Evolutionary conservation across 1,140 invertebrate species (phyloP), one percentile per base, ranked within the genome.

Genomic region (Propsilocerus akamusi): DNA sequence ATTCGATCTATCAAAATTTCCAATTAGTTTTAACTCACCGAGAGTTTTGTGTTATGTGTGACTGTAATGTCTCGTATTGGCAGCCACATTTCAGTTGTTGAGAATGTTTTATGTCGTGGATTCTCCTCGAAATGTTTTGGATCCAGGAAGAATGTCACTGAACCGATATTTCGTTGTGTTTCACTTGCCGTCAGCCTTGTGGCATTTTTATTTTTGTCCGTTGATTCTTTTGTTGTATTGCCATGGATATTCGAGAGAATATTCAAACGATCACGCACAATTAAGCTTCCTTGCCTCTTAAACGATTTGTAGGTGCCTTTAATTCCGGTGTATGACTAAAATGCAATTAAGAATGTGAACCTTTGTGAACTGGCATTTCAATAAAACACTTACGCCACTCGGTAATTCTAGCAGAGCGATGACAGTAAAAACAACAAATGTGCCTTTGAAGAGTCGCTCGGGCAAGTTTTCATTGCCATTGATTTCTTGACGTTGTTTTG

Each of bases 81-180:
- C 56, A 78, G 72, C 81, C 81, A 85, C 56, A 83, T 71, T 59
- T 85, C 81, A 8, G 80, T 80, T n/a, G 80, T 83, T 4, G 74
- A 72, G 47, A 77, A 74, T 34, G 74, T 66, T 28, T 72, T 68
- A 56, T 75, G 77, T 37, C 68, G 68, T 37, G 75, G 62, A 61
- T 79, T 79, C 37, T 72, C 73, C 17, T 70, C 73, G 52, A 84
- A 84, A 49, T 78, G 71, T 55, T 77, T 78, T 4, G 71, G 65
- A 53, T 83, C 80, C 48, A 84, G 71, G 54, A 78, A 76, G 59
- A 81, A 80, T 5, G 80, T 81, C 4, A 80, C 78, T 0, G 77
- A 77, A 1, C 81, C 62, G 26, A 64, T 61, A 55, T 64, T 64
- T 34, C 62, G 51, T 4, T 60, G 51, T 4, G 62, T 57, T 56